Evolutionary conservation across 2,797 vertebrate species (phyloP), one percentile per base, ranked within the genome.

Genomic region (Eupleurogrammus muticus): DNA sequence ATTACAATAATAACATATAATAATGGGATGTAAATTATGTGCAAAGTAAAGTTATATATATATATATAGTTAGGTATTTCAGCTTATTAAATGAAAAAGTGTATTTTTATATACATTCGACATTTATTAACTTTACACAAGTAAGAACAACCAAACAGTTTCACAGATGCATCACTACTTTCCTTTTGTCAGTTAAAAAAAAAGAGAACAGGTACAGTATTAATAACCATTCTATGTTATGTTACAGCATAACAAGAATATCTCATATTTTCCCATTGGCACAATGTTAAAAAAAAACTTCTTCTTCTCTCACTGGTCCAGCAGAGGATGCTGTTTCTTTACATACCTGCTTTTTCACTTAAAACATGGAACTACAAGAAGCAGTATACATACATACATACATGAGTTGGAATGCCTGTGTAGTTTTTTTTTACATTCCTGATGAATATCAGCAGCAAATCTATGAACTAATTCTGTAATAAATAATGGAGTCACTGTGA

Each of bases 291-390:
- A 60, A 55, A 59, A 50, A 3, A 34, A 14, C 6, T 35, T 3
- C 3, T 6, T 28, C 28, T 6, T 28, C 28, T 44, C 6, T 51
- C 5, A 20, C 7, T 40, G 6, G 13, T 19, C 73, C 91, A 88
- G 70, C 75, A 91, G 89, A 60, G 62, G 87, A 80, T 34, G 28
- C 5, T 54, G 21, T 54, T 28, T 63, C 35, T 69, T 38, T 53
- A 54, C 36, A 66, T 28, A 3, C 11, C 13, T 21, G 35, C 5
- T 23, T n/a, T 66, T 50, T 57, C 38, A 53, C 11, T n/a, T 57
- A 23, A 72, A 67, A 70, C 20, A 66, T 19, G 5, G 6, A 38
- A 55, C 49, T 53, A 36, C 10, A 50, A 42, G 55, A 36, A 19
- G 6, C 47, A 46, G 20, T 5, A 16, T 19, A 55, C 7, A 55